These are phyloP conservation scores for Atherinosoma microstoma DNA, from an alignment of 2,797 vertebrate genomes.

Conservation along the genomic window DNA sequence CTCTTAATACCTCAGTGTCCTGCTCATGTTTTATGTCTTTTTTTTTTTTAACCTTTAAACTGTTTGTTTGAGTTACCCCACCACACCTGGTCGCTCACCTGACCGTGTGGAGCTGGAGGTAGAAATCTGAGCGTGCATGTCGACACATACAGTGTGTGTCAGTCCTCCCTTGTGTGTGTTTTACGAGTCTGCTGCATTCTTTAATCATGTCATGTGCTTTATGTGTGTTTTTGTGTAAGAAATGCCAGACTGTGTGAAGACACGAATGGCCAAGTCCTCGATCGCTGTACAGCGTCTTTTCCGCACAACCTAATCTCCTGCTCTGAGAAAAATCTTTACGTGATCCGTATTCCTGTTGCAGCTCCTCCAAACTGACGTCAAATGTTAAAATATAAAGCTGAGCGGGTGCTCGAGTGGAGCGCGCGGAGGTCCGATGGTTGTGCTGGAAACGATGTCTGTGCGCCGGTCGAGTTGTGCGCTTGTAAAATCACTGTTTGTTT, in stretches of 20 bases:
- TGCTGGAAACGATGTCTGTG: conserved; percentile 21
- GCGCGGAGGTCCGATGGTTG: conserved; percentile 7
- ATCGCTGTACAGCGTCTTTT: conserved; percentile 40
- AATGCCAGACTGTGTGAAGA: conserved; percentile 27
- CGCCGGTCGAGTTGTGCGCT: conserved; percentile 34
- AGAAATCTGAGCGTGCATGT: conserved; percentile 43
- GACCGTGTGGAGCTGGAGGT: background rate
- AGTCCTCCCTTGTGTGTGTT: conserved; percentile 54
- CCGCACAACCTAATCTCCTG: conserved; percentile 6
- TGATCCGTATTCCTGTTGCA: background rate
- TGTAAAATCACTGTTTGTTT: conserved; percentile 68
- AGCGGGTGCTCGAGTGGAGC: background rate
- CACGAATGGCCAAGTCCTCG: conserved; percentile 42
- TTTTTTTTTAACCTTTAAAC: no score
- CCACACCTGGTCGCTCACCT: background rate
- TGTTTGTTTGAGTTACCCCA: background rate
- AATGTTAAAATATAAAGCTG: background rate
- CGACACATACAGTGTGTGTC: conserved; percentile 52
- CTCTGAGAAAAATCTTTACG: background rate
- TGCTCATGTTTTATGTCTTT: background rate
- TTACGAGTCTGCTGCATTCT: conserved; percentile 38
- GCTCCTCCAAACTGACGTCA: background rate
- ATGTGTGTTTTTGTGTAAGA: conserved; percentile 56
- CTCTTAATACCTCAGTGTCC: background rate
- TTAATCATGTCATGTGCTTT: conserved; percentile 49